Evolutionary conservation across 2,113 vertebrate genomes (phyloP), one percentile per base, ranked within the genome.

Genomic region (Cebidichthys violaceus): DNA sequence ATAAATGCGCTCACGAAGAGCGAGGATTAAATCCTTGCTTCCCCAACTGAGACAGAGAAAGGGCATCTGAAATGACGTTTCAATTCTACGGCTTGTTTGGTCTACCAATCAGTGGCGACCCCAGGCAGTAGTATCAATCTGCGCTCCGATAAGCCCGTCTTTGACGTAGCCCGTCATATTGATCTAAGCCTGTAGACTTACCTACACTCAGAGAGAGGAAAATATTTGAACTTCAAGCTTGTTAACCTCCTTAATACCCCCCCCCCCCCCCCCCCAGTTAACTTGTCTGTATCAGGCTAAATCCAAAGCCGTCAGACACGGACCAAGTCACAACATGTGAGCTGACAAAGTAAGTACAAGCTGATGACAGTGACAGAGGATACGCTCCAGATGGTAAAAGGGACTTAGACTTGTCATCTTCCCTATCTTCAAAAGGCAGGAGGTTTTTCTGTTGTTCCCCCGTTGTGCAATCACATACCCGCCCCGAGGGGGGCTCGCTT

Each of bases 1-100:
- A 87, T 79, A 85, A 87, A 90, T 66, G 54, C 79, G 79, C 76
- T 70, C 39, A 59, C 20, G 15, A 54, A 77, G 27, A 24, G 59
- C 1, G 7, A n/a, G 79, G 61, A 81, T 81, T 79, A 68, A 70
- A 81, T 76, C 47, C 39, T 72, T 3, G 22, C 81, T 75, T 13
- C 31, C n/a, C 27, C 27, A 27, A 7, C 27, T 59, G 69, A 88
- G 71, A 76, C 24, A 52, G 52, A 76, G 43, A 84, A 92, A 87
- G 75, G 84, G 70, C 57, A 83, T 85, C 76, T 79, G 54, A 67
- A 86, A 79, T 83, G 64, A 81, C 82, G 81, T 89, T 91, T 86
- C 55, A 84, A 75, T 84, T 87, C 47, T 70, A 35, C 4, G 73
- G 31, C 50, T 75, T 67, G 64, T 82, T 86, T 82, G 73, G 31